Percentiles rank a stretch among this genome's conserved stretches.
These are phyloP conservation scores for Sardina pilchardus DNA, from an alignment of 2,113 vertebrate genomes.

Conservation along the genomic window DNA sequence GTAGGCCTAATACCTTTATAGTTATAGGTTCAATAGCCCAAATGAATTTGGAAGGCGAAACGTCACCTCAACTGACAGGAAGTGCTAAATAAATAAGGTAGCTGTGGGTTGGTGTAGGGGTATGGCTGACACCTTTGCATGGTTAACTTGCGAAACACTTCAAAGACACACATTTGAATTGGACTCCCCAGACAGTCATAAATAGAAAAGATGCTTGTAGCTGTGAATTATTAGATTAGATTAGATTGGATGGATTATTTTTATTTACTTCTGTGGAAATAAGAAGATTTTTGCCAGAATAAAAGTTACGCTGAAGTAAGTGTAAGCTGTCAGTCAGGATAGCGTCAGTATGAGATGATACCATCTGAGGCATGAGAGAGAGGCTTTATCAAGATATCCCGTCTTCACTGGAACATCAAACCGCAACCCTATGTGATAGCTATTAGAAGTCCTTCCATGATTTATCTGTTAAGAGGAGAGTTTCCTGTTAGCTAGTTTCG, in stretches of 20 bases:
- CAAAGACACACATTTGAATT: not conserved
- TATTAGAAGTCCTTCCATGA: too few relatives aligned
- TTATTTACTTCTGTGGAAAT: too few relatives aligned
- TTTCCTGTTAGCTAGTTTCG: not conserved
- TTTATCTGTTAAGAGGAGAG: not conserved
- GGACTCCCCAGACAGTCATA: too few relatives aligned
- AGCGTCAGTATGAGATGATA: too few relatives aligned
- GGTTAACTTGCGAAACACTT: not conserved
- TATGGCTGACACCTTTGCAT: not conserved
- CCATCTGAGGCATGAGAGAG: not conserved
- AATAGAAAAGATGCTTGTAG: too few relatives aligned
- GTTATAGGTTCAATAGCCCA: too few relatives aligned
- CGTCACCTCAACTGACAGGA: not conserved
- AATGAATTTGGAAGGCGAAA: not conserved
- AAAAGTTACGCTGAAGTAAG: too few relatives aligned
- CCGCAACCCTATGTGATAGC: not conserved
- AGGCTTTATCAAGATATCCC: not conserved
- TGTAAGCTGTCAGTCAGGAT: too few relatives aligned
- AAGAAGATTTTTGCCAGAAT: too few relatives aligned
- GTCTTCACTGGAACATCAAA: not conserved
- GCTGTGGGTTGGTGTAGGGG: not conserved
- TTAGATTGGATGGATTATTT: too few relatives aligned
- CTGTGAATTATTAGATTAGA: too few relatives aligned
- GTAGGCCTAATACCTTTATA: too few relatives aligned
- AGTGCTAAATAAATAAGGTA: not conserved